A percentile compares a stretch with the other conserved stretches of the same genome.
Evolutionary conservation across 2,888 invertebrate genomes (phyloP).

Genomic region (Hypolimnas misippus): DNA sequence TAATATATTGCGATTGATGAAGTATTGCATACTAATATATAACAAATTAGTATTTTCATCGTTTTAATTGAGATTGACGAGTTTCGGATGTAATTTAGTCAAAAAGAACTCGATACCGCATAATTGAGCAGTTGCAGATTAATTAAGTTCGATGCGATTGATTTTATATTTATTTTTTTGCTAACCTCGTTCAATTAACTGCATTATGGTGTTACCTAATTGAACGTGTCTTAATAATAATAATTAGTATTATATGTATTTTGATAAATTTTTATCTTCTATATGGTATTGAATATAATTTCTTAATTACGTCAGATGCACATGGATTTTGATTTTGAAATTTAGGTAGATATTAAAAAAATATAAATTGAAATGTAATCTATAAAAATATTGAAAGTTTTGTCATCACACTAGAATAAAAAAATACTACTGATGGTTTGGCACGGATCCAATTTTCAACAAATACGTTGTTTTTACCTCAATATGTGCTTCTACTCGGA

Average conservation of each 20-base stretch:
- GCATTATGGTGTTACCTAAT: too few relatives aligned
- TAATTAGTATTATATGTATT: too few relatives aligned
- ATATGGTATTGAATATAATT: neutral
- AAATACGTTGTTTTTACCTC: slow-evolving; percentile 6
- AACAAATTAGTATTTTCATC: too few relatives aligned
- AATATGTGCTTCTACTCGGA: neutral
- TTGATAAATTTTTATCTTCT: neutral
- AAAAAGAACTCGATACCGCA: slow-evolving; percentile 35
- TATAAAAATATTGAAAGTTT: neutral
- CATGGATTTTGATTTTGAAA: too few relatives aligned
- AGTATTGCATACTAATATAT: too few relatives aligned
- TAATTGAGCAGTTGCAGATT: slow-evolving; percentile 36
- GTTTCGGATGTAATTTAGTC: slow-evolving; percentile 12
- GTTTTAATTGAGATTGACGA: neutral
- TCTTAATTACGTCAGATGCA: too few relatives aligned
- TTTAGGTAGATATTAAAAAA: too few relatives aligned
- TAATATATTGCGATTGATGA: too few relatives aligned
- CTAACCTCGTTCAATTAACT: slow-evolving; percentile 5
- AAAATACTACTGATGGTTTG: slow-evolving; percentile 1
- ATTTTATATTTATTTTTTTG: slow-evolving; percentile 22
- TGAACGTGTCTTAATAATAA: too few relatives aligned
- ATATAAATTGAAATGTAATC: neutral
- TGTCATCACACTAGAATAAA: neutral
- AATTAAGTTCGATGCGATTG: slow-evolving; percentile 24
- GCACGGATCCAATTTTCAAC: slow-evolving; percentile 7